Evolutionary conservation across 37 sponge, comb jelly and placozoan species (phyloP), one percentile per base, ranked within the genome.

Genomic region (Bolinopsis microptera): DNA sequence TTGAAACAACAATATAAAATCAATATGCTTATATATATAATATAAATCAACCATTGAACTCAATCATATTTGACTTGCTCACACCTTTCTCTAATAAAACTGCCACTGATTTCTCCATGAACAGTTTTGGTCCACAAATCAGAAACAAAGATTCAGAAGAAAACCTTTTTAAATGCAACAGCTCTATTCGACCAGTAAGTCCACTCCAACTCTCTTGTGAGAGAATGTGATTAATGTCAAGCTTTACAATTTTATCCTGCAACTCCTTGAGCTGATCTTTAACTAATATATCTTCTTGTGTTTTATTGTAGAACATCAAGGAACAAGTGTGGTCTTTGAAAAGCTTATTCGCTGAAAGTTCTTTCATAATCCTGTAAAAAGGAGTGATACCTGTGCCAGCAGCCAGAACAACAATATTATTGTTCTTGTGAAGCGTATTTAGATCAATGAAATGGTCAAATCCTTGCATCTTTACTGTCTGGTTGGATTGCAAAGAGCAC

Each of bases 341-440:
- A 48, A 28, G 61, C 0, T 40, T 86, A 24, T 86, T 39, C 3
- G n/a, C n/a, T 5, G 61, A 16, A 35, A 86, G 13, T 41, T 86
- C 90, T 1, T 23, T 38, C 0, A 86, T 0, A 13, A 86, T 86
- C 48, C 90, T 38, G 35, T 86, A 41, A 24, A 86, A 86, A 86
- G 90, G 90, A 30, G 90, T 86, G 1, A 86, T 86, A 36, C 90
- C 90, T 33, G 90, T 86, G 23, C 90, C 90, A 39, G 90, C 90
- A 30, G 90, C 90, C 31, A 86, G 30, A 39, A 86, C 39, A 1
- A 86, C 90, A 39, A 86, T 39, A 24, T 28, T 24, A 13, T 0
- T 86, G 24, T 40, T 41, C 16, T n/a, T 24, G 61, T 86, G 48
- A 0, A 86, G 26, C 36, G n/a, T 16, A 41, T 86, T 86, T 18